Evolutionary conservation across 2,113 vertebrate genomes (phyloP).

Genomic region (Menidia beryllina): DNA sequence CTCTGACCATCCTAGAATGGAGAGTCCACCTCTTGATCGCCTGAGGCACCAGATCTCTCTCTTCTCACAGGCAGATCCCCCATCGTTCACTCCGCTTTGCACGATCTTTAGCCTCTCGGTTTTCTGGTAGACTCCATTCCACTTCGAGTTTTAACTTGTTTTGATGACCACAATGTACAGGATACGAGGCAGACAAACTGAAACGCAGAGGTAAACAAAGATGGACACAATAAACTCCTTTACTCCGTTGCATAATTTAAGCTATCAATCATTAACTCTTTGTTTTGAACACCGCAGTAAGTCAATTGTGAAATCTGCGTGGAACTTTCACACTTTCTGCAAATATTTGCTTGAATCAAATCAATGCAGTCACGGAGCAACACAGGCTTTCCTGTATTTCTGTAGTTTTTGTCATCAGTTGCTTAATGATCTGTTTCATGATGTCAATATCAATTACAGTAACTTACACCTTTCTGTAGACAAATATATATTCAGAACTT

Average conservation of each 20-base stretch:
- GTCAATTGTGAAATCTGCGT: no score
- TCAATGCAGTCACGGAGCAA: neutral
- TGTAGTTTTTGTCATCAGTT: no score
- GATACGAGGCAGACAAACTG: constrained; percentile 8
- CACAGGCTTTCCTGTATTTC: no score
- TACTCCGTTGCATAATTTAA: neutral
- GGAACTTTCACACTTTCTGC: neutral
- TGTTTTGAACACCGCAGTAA: neutral
- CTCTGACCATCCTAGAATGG: constrained; percentile 73
- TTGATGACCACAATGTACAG: neutral
- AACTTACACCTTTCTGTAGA: no score
- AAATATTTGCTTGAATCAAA: neutral
- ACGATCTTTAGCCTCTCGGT: constrained; percentile 23
- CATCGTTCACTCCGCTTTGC: constrained; percentile 16
- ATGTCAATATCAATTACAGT: no score
- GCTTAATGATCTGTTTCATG: no score
- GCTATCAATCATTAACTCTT: neutral
- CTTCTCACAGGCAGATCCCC: constrained; percentile 35
- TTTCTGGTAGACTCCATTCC: constrained; percentile 35
- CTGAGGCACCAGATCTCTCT: constrained; percentile 35
- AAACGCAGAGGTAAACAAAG: constrained; percentile 14
- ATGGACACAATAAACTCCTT: neutral
- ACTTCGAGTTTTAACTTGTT: neutral
- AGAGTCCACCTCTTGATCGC: constrained; percentile 20
- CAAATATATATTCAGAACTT: no score